These are phyloP conservation scores for Pipistrellus kuhlii DNA, from an alignment of 2,797 vertebrate genomes.

Conservation along the genomic window DNA sequence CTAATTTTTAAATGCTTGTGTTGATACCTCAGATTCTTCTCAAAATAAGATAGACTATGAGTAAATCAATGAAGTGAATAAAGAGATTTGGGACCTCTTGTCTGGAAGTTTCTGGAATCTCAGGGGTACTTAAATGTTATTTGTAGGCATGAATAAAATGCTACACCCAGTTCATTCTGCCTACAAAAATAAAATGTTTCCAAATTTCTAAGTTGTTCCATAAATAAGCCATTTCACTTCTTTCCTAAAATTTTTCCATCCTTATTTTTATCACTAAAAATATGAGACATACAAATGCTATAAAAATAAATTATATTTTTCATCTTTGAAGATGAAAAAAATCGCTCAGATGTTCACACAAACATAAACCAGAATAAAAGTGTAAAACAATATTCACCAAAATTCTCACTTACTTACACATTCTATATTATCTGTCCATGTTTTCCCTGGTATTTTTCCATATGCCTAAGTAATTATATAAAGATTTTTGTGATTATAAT, in stretches of 20 bases:
- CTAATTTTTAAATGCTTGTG: slow-evolving; percentile 19
- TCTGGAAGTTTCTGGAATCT: neutral
- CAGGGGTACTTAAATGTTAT: neutral
- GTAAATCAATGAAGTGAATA: slow-evolving; percentile 1
- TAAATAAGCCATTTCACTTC: slow-evolving; percentile 43
- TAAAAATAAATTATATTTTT: slow-evolving; percentile 40
- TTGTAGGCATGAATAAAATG: neutral
- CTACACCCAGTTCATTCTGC: neutral
- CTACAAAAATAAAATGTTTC: neutral
- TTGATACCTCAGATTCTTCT: neutral
- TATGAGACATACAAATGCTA: neutral
- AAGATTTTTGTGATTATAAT: neutral
- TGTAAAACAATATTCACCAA: neutral
- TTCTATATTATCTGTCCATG: neutral
- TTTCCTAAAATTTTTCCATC: neutral
- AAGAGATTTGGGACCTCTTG: neutral
- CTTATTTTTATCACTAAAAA: slow-evolving; percentile 8
- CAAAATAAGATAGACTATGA: neutral
- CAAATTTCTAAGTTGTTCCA: neutral
- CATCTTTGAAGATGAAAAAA: slow-evolving; percentile 20
- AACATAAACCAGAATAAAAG: slow-evolving; percentile 11
- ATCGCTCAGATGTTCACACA: neutral
- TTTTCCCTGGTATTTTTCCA: neutral
- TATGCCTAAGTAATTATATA: neutral
- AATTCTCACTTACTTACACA: neutral